Conservation (phyloP, 2,113 vertebrate species). For the Chelonoidis abingdonii region DNA sequence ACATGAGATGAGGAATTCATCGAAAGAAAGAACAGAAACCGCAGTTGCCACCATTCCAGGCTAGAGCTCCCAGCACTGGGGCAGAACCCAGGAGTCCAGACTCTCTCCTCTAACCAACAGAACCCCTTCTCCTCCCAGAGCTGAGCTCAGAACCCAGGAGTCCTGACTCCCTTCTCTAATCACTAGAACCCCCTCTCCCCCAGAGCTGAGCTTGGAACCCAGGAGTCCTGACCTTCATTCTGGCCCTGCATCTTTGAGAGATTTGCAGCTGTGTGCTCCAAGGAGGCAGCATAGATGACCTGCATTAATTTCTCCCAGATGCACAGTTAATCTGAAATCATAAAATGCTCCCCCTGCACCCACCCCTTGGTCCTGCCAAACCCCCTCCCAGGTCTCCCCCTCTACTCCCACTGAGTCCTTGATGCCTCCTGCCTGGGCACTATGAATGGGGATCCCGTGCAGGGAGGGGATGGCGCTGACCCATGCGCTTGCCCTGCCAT, state of each 20-base stretch:
- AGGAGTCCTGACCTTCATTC: neutral
- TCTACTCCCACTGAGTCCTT: neutral
- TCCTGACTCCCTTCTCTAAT: neutral
- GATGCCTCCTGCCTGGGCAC: neutral
- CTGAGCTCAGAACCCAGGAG: neutral
- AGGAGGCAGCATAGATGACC: neutral
- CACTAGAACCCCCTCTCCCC: neutral
- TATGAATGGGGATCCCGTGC: neutral
- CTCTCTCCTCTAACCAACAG: neutral
- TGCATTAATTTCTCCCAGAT: neutral
- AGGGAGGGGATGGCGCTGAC: neutral
- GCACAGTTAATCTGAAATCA: neutral
- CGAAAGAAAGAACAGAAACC: neutral
- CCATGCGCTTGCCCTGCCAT: accelerated
- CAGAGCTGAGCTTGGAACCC: neutral
- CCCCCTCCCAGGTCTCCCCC: neutral
- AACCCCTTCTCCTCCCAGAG: neutral
- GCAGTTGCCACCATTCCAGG: neutral
- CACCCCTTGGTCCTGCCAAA: neutral
- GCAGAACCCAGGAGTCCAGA: neutral
- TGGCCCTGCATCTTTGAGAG: neutral
- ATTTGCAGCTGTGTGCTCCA: neutral
- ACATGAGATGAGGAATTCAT: neutral
- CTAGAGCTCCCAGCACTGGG: neutral
- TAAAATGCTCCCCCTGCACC: neutral